Conservation (phyloP, 2,797 vertebrate species). For the Lacerta bilineata region DNA sequence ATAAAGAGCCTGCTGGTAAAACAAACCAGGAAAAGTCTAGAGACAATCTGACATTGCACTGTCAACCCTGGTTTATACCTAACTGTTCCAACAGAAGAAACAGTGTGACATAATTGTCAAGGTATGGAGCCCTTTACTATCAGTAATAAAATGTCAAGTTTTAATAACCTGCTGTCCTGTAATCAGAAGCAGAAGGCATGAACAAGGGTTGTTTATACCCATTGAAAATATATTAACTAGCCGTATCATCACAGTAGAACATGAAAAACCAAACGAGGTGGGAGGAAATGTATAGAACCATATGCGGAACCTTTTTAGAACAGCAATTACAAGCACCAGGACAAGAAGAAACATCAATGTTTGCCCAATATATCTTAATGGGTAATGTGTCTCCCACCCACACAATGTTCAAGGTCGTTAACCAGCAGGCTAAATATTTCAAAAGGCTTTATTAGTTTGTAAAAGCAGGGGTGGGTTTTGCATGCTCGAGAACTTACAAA, state of each 20-base stretch:
- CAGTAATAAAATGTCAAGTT: slow-evolving; percentile 4
- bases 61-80: slow-evolving; percentile 5
- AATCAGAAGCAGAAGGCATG: slow-evolving; percentile 26
- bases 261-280: slow-evolving; percentile 12
- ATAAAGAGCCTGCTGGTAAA: neutral
- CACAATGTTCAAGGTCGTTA: slow-evolving; percentile 8
- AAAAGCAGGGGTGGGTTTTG: neutral
- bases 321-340: slow-evolving; percentile 6
- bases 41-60: slow-evolving; percentile 19
- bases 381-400: neutral
- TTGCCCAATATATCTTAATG: slow-evolving; percentile 3
- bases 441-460: neutral
- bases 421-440: slow-evolving; percentile 7
- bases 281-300: slow-evolving; percentile 7
- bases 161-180: slow-evolving; percentile 10
- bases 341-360: slow-evolving; percentile 1
- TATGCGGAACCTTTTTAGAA: neutral
- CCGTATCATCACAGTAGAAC: neutral
- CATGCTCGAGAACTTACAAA: neutral
- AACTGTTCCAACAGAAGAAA: slow-evolving; percentile 11
- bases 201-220: neutral
- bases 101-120: slow-evolving; percentile 19
- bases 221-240: slow-evolving; percentile 7
- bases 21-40: slow-evolving; percentile 14
- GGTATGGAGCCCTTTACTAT: slow-evolving; percentile 9